Conservation (phyloP, 2,888 invertebrate genomes). For the Geotrupes spiniger region DNA sequence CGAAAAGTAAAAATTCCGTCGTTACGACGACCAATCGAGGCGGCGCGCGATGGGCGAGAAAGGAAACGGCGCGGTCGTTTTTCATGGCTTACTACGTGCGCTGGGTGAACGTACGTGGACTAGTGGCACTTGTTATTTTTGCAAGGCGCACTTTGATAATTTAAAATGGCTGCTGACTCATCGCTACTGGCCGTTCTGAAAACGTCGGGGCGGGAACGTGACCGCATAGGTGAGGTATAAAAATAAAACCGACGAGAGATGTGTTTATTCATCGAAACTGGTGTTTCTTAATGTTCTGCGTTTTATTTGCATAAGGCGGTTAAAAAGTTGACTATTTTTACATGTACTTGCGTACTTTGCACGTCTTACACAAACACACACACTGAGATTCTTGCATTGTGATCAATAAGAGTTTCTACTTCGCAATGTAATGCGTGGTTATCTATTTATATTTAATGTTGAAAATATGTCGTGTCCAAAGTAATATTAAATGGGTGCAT, state of each 20-base stretch:
- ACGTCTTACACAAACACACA: no score
- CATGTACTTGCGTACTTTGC: no score
- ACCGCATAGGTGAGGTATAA: constrained; percentile 7
- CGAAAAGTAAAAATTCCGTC: not conserved
- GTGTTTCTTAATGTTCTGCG: not conserved
- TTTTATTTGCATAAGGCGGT: not conserved
- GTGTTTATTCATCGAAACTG: constrained; percentile 1
- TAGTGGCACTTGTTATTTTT: constrained; percentile 29
- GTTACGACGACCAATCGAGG: no score
- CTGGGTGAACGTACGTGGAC: constrained; percentile 18
- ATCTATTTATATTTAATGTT: no score
- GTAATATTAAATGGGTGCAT: no score
- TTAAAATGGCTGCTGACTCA: constrained; percentile 48
- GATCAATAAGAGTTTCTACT: no score
- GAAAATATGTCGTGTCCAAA: no score
- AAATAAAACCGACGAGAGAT: constrained; percentile 8
- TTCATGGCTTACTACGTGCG: constrained; percentile 19
- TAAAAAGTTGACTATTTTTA: no score
- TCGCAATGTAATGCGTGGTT: no score
- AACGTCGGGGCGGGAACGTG: constrained; percentile 35
- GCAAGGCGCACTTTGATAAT: constrained; percentile 27
- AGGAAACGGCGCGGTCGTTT: constrained; percentile 15
- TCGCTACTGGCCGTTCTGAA: constrained; percentile 43
- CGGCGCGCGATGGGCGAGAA: constrained; percentile 4
- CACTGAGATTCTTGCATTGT: no score